phyloP scores from a whole-genome alignment of 2,888 invertebrate species.

The Alcis repandata region DNA sequence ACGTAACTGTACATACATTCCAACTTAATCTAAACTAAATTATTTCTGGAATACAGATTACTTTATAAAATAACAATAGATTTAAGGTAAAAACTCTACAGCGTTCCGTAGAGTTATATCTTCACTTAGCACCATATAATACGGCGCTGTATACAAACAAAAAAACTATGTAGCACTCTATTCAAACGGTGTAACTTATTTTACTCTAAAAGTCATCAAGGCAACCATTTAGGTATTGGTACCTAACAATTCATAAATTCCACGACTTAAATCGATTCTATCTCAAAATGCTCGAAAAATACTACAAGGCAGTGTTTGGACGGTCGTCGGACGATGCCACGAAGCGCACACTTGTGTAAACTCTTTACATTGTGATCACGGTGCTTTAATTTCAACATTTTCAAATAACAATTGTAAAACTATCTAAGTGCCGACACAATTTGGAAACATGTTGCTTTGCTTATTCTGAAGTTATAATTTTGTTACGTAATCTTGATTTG shows the following conservation, averaged over 20 bases:
- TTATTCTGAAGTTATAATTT: background rate
- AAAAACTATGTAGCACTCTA: conserved; percentile 6
- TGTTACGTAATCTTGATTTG: background rate
- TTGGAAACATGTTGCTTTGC: background rate
- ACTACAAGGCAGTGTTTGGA: conserved; percentile 56
- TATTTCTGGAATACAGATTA: conserved; percentile 44
- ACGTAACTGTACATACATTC: conserved; percentile 85
- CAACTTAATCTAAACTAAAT: conserved; percentile 53
- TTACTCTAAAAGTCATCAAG: background rate
- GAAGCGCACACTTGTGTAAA: conserved; percentile 38
- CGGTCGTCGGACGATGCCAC: conserved; percentile 54
- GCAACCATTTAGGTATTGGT: background rate
- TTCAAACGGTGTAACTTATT: background rate
- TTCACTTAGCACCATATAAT: conserved; percentile 39
- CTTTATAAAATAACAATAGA: conserved; percentile 27
- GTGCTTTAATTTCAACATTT: background rate
- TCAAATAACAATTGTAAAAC: background rate
- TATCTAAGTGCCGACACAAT: too few species aligned
- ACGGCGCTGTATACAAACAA: conserved; percentile 31
- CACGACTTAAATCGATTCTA: background rate
- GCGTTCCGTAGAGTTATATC: background rate
- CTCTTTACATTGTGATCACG: background rate
- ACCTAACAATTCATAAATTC: background rate
- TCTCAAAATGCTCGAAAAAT: conserved; percentile 33
- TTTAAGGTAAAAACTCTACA: too few species aligned